These are phyloP conservation scores for Bursaphelenchus mucronatus DNA, from an alignment of 1,140 invertebrate species.

Conservation along the genomic window DNA sequence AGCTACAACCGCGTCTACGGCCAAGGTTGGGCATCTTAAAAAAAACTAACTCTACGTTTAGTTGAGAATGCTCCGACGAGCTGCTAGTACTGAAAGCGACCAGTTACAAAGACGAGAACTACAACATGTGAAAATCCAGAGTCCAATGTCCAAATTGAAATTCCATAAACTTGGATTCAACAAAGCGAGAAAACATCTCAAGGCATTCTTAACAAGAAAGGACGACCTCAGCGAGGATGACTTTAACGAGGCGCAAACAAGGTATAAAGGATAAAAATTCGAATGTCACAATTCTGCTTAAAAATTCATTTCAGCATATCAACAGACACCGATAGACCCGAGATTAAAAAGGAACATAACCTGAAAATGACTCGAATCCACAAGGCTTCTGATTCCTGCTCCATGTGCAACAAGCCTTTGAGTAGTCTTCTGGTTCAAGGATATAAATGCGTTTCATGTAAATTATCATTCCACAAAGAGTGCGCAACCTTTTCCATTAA, in stretches of 20 bases:
- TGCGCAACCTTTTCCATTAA: slow-evolving; percentile 63
- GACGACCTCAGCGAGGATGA: slow-evolving; percentile 47
- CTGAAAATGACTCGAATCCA: slow-evolving; percentile 50
- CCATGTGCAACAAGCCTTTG: slow-evolving; percentile 72
- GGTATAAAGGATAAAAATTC: slow-evolving; percentile 18
- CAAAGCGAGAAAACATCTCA: slow-evolving; percentile 61
- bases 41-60: slow-evolving; percentile 36
- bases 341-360: slow-evolving; percentile 40
- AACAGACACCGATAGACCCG: slow-evolving; percentile 37
- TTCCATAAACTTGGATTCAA: slow-evolving; percentile 43
- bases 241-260: slow-evolving; percentile 31
- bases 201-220: slow-evolving; percentile 43
- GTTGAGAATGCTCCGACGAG: slow-evolving; percentile 50
- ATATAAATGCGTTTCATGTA: slow-evolving; percentile 75
- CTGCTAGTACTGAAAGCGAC: slow-evolving; percentile 53
- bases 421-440: slow-evolving; percentile 74
- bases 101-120: slow-evolving; percentile 37
- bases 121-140: slow-evolving; percentile 23
- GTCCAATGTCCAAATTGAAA: slow-evolving; percentile 31
- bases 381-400: slow-evolving; percentile 74
- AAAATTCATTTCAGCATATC: slow-evolving; percentile 29
- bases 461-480: slow-evolving; percentile 78
- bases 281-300: slow-evolving; percentile 16
- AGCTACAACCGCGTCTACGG: slow-evolving; percentile 52
- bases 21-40: slow-evolving; percentile 40